Conservation (phyloP, 2,888 invertebrate genomes). For the Temnothorax rugatulus region DNA sequence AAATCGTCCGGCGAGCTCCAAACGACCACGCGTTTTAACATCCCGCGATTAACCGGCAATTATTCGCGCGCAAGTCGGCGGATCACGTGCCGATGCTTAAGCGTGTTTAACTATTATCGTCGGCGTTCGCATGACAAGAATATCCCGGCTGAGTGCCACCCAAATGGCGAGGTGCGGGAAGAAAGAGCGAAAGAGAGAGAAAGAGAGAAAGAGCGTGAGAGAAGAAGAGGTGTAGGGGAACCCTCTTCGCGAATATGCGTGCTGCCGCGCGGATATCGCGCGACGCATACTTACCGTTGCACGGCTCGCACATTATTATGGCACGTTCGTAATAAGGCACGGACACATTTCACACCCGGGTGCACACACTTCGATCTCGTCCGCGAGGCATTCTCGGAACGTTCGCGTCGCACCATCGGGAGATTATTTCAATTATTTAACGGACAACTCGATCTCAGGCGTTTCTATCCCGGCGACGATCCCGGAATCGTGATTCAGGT, state of each 20-base stretch:
- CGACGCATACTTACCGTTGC: conserved; percentile 63
- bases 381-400: conserved; percentile 52
- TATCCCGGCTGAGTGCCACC: conserved; percentile 81
- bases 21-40: conserved; percentile 55
- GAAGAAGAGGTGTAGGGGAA: not conserved
- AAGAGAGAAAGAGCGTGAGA: conserved; percentile 5
- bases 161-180: conserved; percentile 68
- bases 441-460: conserved; percentile 36
- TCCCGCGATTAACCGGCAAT: conserved; percentile 72
- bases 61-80: conserved; percentile 58
- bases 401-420: conserved; percentile 9
- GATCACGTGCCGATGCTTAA: conserved; percentile 81
- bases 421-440: conserved; percentile 57
- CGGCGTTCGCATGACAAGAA: conserved; percentile 83
- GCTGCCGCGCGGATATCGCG: conserved; percentile 57
- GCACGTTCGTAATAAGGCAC: conserved; percentile 54
- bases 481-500: conserved; percentile 44
- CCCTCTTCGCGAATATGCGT: conserved; percentile 64
- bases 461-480: conserved; percentile 43
- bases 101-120: conserved; percentile 84
- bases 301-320: conserved; percentile 59
- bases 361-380: conserved; percentile 45
- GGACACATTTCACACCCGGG: conserved; percentile 49
- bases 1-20: not conserved
- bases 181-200: not conserved